Evolutionary conservation across 2,797 vertebrate genomes (phyloP), one percentile per base, ranked within the genome.

Genomic region (Chromis chromis): DNA sequence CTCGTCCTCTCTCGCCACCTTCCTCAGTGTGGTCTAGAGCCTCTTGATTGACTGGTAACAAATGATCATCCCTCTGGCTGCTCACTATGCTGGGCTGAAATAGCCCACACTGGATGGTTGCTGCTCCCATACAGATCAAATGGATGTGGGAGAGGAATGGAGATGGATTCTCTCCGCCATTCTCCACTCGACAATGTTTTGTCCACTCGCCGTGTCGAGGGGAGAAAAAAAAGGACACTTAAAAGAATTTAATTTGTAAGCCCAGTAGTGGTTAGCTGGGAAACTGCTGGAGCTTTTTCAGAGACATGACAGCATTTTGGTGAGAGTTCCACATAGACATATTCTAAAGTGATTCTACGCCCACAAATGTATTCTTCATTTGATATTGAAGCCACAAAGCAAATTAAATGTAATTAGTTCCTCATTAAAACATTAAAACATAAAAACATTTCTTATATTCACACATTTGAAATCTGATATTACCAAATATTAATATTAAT

Each of bases 161-260:
- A 85, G 77, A 85, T 70, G 54, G 66, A 87, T 89, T 70, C 71
- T 24, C 50, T 72, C 61, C 63, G 61, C 70, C 74, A 76, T 73
- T 79, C 53, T 79, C 67, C 60, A 58, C 44, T 74, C 1, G 17
- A 81, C 58, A 65, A 67, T 57, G 61, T 60, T 76, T 74, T 71
- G 57, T 73, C 53, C 22, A 54, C 33, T 72, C 65, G 16, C 27
- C 4, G n/a, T 8, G 10, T 25, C 39, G 60, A 50, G 31, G 28
- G 19, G 10, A 27, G 44, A 49, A 48, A 40, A 46, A 54, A 58
- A 44, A 31, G 48, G 24, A 22, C 16, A 49, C 21, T 71, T 68
- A 27, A 60, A 58, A 67, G 5, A 57, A 64, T 63, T 28, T 9
- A 16, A 76, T 59, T 52, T 65, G 27, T 71, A 71, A 60, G 21